phyloP scores from a whole-genome alignment of 2,888 invertebrate genomes.

The Spodoptera littoralis region DNA sequence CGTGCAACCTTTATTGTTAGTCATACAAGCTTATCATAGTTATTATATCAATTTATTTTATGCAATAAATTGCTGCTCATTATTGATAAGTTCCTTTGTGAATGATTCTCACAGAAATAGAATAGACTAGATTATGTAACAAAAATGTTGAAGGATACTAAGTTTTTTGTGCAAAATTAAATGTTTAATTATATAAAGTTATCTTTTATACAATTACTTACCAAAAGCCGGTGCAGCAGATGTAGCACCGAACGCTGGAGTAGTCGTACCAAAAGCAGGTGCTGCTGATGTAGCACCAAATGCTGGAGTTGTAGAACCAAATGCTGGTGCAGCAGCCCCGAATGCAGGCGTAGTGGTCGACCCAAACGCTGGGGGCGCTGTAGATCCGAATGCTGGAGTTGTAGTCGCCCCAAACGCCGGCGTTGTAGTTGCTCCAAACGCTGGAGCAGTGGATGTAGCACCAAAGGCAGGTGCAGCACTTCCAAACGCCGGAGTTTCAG shows the following conservation, averaged over 20 bases:
- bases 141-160: not conserved
- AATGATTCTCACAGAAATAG: no score
- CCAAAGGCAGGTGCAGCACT: slow-evolving; percentile 61
- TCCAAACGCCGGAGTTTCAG: slow-evolving; percentile 65
- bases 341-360: slow-evolving; percentile 51
- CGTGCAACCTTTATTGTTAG: no score
- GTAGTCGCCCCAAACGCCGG: slow-evolving; percentile 68
- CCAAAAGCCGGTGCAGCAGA: slow-evolving; percentile 70
- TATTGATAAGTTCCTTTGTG: no score
- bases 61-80: no score
- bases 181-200: no score
- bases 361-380: slow-evolving; percentile 68
- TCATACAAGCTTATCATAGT: no score
- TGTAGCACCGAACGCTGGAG: slow-evolving; percentile 70
- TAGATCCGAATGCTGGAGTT: slow-evolving; percentile 53
- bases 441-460: slow-evolving; percentile 59
- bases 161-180: no score
- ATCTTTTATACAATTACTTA: slow-evolving; percentile 7
- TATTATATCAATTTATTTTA: no score
- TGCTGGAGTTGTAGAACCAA: slow-evolving; percentile 61
- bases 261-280: slow-evolving; percentile 63
- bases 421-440: slow-evolving; percentile 61
- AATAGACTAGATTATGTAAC: not conserved
- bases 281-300: slow-evolving; percentile 62
- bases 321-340: slow-evolving; percentile 59